Percentiles rank a stretch among this genome's conserved stretches.
Evolutionary conservation across 2,888 invertebrate genomes (phyloP).

Genomic region (Tigriopus californicus): DNA sequence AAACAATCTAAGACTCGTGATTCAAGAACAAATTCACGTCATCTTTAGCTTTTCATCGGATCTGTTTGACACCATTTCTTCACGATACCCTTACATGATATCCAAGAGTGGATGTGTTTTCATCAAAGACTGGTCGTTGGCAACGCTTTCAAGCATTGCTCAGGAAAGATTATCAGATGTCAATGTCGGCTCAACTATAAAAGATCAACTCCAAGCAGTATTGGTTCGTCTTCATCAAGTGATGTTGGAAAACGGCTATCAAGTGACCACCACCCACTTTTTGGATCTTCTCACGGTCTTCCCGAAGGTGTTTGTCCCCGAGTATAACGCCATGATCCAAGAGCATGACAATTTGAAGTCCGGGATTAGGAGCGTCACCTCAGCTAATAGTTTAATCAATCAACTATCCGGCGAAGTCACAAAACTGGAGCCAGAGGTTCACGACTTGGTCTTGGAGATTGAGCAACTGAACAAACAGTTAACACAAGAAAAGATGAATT

Average conservation of each 20-base stretch:
- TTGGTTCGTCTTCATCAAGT: neutral
- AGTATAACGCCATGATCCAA: constrained; percentile 47
- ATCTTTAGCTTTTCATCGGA: neutral
- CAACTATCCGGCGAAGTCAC: constrained; percentile 67
- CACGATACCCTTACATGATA: neutral
- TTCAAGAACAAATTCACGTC: neutral
- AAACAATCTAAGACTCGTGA: neutral
- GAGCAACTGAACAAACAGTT: constrained; percentile 51
- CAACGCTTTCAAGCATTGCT: constrained; percentile 5
- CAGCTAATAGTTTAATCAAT: constrained; percentile 59
- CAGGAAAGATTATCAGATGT: neutral
- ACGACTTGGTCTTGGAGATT: constrained; percentile 53
- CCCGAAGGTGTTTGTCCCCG: constrained; percentile 39
- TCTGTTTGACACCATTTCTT: neutral
- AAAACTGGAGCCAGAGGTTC: constrained; percentile 58
- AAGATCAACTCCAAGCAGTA: no score
- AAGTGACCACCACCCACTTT: neutral
- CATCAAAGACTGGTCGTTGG: constrained; percentile 1
- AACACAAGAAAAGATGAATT: constrained; percentile 56
- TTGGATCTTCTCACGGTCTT: constrained; percentile 1
- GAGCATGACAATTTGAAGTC: constrained; percentile 44
- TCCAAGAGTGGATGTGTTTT: neutral
- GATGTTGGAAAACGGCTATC: neutral
- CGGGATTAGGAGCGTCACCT: constrained; percentile 56
- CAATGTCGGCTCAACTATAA: neutral